Conservation (phyloP, 2,888 invertebrate genomes). For the Drepana falcataria region DNA sequence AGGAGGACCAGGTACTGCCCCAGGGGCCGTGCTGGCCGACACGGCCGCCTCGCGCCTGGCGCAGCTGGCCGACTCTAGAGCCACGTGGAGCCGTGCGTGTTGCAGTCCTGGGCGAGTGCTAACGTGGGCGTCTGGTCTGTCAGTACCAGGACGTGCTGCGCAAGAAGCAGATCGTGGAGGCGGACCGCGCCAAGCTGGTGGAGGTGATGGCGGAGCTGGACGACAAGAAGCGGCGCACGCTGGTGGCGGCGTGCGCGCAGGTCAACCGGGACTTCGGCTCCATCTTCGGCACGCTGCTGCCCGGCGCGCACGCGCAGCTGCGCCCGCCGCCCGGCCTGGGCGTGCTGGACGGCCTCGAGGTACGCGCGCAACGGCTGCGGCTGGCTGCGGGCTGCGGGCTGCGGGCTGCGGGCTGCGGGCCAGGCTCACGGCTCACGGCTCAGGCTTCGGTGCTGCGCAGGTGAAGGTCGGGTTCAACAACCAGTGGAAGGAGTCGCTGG, state of each 20-base stretch:
- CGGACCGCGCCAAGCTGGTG: conserved; percentile 85
- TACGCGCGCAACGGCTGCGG: conserved; percentile 35
- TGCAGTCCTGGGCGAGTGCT: too few relatives aligned
- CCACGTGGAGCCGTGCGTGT: too few relatives aligned
- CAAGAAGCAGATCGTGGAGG: conserved; percentile 85
- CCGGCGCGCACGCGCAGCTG: conserved; percentile 93
- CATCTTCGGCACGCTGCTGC: conserved; percentile 94
- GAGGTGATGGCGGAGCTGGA: conserved; percentile 93
- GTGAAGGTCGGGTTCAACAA: conserved; percentile 90
- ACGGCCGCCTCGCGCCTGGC: conserved; percentile 76
- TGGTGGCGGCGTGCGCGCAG: conserved; percentile 89
- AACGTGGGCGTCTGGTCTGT: too few relatives aligned
- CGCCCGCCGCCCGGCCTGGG: conserved; percentile 84
- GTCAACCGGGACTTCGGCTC: conserved; percentile 96
- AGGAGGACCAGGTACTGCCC: conserved; percentile 85
- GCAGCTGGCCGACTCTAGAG: conserved; percentile 59
- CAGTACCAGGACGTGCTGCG: conserved; percentile 84
- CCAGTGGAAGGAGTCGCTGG: conserved; percentile 96
- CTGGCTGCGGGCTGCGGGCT: too few relatives aligned
- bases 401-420: too few relatives aligned
- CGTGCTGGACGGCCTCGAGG: conserved; percentile 93
- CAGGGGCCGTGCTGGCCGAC: conserved; percentile 39
- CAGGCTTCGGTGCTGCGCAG: conserved; percentile 17
- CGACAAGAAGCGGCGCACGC: conserved; percentile 90
- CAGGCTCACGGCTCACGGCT: background rate